Evolutionary conservation across 2,113 vertebrate genomes (phyloP).

Genomic region (Pteropus alecto): DNA sequence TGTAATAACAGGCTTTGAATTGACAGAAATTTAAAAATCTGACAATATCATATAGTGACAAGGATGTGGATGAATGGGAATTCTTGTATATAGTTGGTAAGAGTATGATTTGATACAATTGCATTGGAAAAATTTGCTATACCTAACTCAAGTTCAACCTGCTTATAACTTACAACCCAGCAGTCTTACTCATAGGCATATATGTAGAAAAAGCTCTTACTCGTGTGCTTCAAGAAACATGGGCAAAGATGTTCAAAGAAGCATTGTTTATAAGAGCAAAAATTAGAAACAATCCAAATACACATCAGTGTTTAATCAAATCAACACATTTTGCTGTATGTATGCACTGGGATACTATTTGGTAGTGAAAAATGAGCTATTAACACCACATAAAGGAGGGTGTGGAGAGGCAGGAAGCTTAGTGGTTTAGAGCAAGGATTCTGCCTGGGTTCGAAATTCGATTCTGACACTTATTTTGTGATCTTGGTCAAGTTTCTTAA

Average conservation of each 20-base stretch:
- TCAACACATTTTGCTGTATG: not conserved
- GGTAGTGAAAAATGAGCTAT: not conserved
- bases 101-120: not conserved
- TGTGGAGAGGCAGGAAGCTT: not conserved
- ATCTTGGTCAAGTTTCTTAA: not conserved
- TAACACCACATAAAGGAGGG: not conserved
- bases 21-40: not conserved
- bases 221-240: not conserved
- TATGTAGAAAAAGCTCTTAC: not conserved
- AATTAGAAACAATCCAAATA: not conserved
- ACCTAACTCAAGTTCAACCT: not conserved
- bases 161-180: not conserved
- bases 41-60: not conserved
- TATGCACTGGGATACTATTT: not conserved
- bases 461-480: not conserved
- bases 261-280: not conserved
- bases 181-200: not conserved
- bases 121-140: slow-evolving; percentile 10
- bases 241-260: not conserved
- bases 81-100: not conserved
- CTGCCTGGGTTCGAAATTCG: not conserved
- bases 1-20: not conserved
- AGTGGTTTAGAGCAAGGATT: not conserved
- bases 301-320: not conserved
- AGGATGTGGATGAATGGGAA: not conserved